phyloP scores from a whole-genome alignment of 2,797 vertebrate genomes.

The Acanthopagrus latus region DNA sequence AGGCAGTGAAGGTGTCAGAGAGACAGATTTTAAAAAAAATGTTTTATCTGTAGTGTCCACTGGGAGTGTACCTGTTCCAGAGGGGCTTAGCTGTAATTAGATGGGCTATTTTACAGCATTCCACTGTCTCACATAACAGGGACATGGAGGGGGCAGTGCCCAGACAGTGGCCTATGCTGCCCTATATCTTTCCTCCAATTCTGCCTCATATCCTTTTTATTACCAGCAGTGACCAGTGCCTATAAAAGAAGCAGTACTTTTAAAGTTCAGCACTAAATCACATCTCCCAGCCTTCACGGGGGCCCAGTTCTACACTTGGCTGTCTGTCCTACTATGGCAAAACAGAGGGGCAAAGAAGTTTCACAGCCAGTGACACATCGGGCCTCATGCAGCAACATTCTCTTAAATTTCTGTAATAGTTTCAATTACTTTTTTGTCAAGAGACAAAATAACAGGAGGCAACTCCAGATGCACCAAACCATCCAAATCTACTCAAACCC shows the following conservation, averaged over 20 bases:
- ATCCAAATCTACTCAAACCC: too few species aligned
- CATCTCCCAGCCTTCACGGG: conserved; percentile 60
- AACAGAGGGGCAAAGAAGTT: conserved; percentile 55
- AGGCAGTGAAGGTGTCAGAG: conserved; percentile 8
- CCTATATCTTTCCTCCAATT: conserved; percentile 39
- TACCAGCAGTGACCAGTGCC: conserved; percentile 35
- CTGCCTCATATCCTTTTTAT: conserved; percentile 60
- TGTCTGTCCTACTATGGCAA: conserved; percentile 46
- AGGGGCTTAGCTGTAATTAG: conserved; percentile 53
- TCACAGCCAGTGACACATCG: conserved; percentile 54
- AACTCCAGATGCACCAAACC: too few species aligned
- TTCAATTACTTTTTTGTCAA: too few species aligned
- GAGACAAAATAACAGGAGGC: too few species aligned
- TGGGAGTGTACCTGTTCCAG: conserved; percentile 37
- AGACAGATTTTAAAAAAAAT: not conserved
- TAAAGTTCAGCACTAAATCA: conserved; percentile 69
- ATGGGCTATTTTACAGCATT: conserved; percentile 48
- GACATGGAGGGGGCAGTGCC: conserved; percentile 46
- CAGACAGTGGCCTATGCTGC: conserved; percentile 57
- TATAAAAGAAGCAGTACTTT: conserved; percentile 41
- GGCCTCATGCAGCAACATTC: too few species aligned
- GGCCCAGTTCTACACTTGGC: conserved; percentile 33
- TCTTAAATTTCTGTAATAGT: too few species aligned
- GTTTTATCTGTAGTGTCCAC: conserved; percentile 26
- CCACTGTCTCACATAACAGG: conserved; percentile 57